Evolutionary conservation across 2,888 invertebrate species (phyloP).

Genomic region (Hydraecia micacea): DNA sequence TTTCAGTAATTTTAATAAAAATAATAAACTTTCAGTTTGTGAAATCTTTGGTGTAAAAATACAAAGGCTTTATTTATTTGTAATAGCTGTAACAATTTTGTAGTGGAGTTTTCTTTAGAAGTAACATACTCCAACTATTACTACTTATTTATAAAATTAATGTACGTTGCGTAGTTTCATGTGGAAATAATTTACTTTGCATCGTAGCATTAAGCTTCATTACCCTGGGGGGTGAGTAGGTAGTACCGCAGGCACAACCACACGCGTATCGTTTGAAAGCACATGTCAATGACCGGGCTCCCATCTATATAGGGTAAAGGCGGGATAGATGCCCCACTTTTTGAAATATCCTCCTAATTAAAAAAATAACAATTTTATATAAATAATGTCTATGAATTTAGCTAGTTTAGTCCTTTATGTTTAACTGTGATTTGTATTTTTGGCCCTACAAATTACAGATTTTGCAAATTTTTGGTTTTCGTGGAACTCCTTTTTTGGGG

Average conservation of each 20-base stretch:
- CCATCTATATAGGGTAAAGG: too few relatives aligned
- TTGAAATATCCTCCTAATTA: too few relatives aligned
- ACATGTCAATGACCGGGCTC: not conserved
- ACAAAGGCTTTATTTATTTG: not conserved
- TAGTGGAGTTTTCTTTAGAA: not conserved
- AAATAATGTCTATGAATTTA: too few relatives aligned
- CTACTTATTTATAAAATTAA: not conserved
- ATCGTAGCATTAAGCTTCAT: constrained; percentile 19
- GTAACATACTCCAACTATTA: not conserved
- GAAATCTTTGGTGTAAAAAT: not conserved
- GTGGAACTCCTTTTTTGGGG: too few relatives aligned
- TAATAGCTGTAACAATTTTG: too few relatives aligned
- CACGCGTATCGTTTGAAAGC: constrained; percentile 22
- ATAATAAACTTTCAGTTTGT: not conserved
- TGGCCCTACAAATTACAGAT: too few relatives aligned
- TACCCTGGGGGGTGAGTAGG: constrained; percentile 18
- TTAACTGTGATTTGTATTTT: too few relatives aligned
- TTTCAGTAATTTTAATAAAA: not conserved
- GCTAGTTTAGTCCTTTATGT: too few relatives aligned
- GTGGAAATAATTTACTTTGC: constrained; percentile 37
- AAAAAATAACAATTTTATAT: too few relatives aligned
- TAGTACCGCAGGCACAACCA: not conserved
- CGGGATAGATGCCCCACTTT: too few relatives aligned
- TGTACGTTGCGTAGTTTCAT: constrained; percentile 13
- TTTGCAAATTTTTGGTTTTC: too few relatives aligned